Evolutionary conservation across 2,797 vertebrate genomes (phyloP).

Genomic region (Coendou prehensilis): DNA sequence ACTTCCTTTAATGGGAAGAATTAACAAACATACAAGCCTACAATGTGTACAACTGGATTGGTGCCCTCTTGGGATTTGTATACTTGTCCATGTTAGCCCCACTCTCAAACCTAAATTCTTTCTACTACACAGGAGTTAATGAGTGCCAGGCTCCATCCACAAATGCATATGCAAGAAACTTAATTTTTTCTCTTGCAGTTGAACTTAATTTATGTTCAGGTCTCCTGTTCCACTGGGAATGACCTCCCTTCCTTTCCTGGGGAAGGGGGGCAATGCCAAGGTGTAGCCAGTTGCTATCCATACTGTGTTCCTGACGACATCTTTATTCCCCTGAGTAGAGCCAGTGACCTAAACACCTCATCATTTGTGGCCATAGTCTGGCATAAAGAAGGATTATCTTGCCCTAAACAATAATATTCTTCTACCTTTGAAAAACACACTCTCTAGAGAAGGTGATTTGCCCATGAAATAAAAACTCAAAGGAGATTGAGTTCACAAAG

Average conservation of each 20-base stretch:
- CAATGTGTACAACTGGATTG: background rate
- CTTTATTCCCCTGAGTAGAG: background rate
- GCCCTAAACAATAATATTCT: background rate
- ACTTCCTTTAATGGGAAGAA: background rate
- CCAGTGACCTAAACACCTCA: background rate
- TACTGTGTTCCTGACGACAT: background rate
- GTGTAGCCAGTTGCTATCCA: background rate
- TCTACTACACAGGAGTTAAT: background rate
- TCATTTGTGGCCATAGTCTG: rapidly evolving
- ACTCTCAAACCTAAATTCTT: background rate
- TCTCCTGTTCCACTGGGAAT: background rate
- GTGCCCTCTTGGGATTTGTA: no score
- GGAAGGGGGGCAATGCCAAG: background rate
- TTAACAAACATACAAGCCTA: background rate
- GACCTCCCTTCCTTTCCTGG: background rate
- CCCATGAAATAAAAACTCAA: background rate
- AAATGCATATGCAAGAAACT: background rate
- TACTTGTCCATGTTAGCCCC: background rate
- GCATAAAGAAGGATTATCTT: background rate
- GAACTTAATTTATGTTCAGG: background rate
- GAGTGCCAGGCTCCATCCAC: background rate
- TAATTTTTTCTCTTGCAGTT: background rate
- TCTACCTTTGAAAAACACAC: background rate
- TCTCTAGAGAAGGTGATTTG: background rate
- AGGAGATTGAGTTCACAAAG: background rate